phyloP scores from a whole-genome alignment of 1,140 invertebrate genomes.

The Drosophila tristis region DNA sequence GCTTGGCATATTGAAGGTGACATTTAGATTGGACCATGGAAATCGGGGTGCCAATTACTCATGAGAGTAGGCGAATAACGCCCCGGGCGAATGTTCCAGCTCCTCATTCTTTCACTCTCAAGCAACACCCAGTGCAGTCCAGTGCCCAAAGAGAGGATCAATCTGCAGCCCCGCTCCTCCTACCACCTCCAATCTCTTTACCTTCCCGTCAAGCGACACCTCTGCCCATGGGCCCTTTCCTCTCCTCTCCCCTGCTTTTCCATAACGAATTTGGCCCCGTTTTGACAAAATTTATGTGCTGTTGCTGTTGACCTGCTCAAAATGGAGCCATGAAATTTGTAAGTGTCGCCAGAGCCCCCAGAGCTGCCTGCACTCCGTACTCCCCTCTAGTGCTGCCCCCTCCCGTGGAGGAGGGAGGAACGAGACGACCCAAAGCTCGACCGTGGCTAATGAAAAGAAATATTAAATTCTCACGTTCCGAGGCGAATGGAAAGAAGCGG shows the following conservation, averaged over 20 bases:
- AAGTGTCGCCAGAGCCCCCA: conserved; percentile 53
- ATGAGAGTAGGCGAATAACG: background rate
- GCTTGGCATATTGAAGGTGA: conserved; percentile 34
- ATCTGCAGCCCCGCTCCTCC: background rate
- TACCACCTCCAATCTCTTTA: too few relatives aligned
- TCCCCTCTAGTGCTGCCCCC: conserved; percentile 18
- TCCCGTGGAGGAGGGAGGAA: background rate
- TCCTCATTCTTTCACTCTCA: background rate
- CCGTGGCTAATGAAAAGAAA: conserved; percentile 80
- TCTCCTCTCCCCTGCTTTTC: background rate
- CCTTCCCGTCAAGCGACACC: background rate
- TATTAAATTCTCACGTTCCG: conserved; percentile 81
- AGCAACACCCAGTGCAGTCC: too few relatives aligned
- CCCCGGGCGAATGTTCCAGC: background rate
- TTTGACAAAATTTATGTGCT: conserved; percentile 49
- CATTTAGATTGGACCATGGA: conserved; percentile 4
- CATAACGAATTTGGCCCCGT: conserved; percentile 25
- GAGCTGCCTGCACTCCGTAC: conserved; percentile 15
- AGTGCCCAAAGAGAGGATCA: background rate
- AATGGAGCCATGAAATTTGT: conserved; percentile 69
- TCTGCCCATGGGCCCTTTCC: background rate
- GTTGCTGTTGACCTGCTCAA: conserved; percentile 33
- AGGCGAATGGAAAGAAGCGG: conserved; percentile 39
- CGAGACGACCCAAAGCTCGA: conserved; percentile 24
- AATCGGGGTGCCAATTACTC: background rate